phyloP scores from a whole-genome alignment of 2,113 vertebrate genomes.

The Mirza zaza region DNA sequence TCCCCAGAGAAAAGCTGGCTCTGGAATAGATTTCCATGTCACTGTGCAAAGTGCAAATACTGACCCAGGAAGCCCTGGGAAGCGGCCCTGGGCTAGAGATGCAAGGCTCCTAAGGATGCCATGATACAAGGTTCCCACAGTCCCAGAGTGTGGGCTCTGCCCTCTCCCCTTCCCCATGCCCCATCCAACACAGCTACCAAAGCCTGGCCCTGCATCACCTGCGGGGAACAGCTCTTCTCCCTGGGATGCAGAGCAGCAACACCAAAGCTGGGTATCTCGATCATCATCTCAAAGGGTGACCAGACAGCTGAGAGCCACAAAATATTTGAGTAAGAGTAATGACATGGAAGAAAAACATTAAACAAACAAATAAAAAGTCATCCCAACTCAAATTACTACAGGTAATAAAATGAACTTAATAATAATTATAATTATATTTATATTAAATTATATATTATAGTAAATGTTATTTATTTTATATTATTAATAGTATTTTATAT shows the following conservation, averaged over 20 bases:
- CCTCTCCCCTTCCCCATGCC: rapidly evolving
- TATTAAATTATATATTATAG: background rate
- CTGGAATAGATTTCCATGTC: background rate
- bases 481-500: background rate
- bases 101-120: background rate
- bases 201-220: background rate
- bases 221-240: background rate
- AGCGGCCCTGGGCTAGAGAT: too few relatives aligned
- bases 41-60: background rate
- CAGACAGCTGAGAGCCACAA: too few relatives aligned
- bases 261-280: background rate
- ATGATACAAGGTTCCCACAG: background rate
- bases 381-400: background rate
- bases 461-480: background rate
- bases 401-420: background rate
- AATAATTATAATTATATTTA: background rate
- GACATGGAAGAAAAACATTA: background rate
- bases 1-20: background rate
- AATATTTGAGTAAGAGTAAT: background rate
- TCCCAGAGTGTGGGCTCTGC: background rate
- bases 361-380: background rate
- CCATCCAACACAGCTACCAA: background rate
- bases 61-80: background rate
- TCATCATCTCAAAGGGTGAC: background rate
- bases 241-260: background rate